phyloP scores from a whole-genome alignment of 2,888 invertebrate genomes.

The Lampropteryx suffumata region DNA sequence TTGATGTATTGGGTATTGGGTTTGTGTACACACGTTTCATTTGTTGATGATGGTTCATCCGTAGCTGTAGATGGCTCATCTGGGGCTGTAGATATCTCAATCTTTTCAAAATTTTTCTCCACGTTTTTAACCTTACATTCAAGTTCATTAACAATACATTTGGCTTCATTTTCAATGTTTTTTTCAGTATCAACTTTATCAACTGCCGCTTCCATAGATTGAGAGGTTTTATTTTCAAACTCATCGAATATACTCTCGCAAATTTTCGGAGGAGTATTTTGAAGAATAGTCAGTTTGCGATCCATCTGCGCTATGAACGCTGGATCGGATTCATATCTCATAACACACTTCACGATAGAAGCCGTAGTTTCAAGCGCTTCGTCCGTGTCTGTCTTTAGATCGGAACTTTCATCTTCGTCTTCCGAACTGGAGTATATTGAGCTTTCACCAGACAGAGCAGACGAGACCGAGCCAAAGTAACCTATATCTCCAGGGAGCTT shows the following conservation, averaged over 20 bases:
- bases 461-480: constrained; percentile 71
- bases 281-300: constrained; percentile 55
- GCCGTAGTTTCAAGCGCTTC: constrained; percentile 80
- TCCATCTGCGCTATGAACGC: constrained; percentile 62
- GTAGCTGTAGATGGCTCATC: constrained; percentile 33
- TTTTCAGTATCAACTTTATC: constrained; percentile 2
- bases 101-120: constrained; percentile 31
- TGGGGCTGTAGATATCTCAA: constrained; percentile 27
- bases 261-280: constrained; percentile 39
- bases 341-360: constrained; percentile 81
- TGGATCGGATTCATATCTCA: constrained; percentile 61
- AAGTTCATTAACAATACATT: constrained; percentile 7
- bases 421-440: constrained; percentile 72
- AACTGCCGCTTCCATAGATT: background rate
- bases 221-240: constrained; percentile 8
- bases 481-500: constrained; percentile 62
- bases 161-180: constrained; percentile 7
- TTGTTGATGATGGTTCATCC: constrained; percentile 39
- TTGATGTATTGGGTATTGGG: constrained; percentile 58
- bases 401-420: constrained; percentile 74
- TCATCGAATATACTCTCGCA: constrained; percentile 29
- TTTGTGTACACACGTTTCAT: constrained; percentile 60
- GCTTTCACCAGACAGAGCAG: constrained; percentile 71
- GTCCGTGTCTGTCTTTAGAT: constrained; percentile 72
- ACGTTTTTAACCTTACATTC: constrained; percentile 21